These are phyloP conservation scores for Drosophila pachea DNA, from an alignment of 1,140 invertebrate genomes.

Conservation along the genomic window DNA sequence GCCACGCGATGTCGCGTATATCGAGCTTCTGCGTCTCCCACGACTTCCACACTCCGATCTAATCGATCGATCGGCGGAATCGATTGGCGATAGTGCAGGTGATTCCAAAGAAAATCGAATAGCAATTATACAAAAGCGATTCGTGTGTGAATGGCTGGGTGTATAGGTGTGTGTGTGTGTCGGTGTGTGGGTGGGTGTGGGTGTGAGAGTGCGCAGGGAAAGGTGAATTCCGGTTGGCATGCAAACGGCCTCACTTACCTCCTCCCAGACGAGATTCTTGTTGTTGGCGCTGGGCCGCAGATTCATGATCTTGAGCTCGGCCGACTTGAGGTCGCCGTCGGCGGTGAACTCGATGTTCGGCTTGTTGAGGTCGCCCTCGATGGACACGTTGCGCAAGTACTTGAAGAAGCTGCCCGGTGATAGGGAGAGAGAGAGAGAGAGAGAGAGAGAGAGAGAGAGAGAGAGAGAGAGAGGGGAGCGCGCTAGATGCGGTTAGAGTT, in stretches of 20 bases:
- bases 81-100: too few species aligned
- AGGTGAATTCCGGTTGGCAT: slow-evolving; percentile 41
- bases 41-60: slow-evolving; percentile 87
- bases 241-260: slow-evolving; percentile 82
- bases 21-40: slow-evolving; percentile 90
- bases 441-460: too few species aligned
- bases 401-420: slow-evolving; percentile 83
- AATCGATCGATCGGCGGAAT: slow-evolving; percentile 27
- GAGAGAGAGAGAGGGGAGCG: too few species aligned
- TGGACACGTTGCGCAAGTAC: slow-evolving; percentile 90
- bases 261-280: slow-evolving; percentile 92
- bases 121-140: slow-evolving; percentile 18
- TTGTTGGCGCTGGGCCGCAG: slow-evolving; percentile 87
- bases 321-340: slow-evolving; percentile 91
- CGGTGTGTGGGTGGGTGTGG: slow-evolving; percentile 10
- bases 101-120: neutral
- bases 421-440: too few species aligned
- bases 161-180: slow-evolving; percentile 23
- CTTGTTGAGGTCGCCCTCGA: slow-evolving; percentile 87
- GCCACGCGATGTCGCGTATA: slow-evolving; percentile 99
- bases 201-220: slow-evolving; percentile 19
- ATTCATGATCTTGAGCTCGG: slow-evolving; percentile 96
- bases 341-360: slow-evolving; percentile 92
- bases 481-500: neutral
- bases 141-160: neutral